phyloP scores from a whole-genome alignment of 2,888 invertebrate genomes.

The Hipparchia semele region DNA sequence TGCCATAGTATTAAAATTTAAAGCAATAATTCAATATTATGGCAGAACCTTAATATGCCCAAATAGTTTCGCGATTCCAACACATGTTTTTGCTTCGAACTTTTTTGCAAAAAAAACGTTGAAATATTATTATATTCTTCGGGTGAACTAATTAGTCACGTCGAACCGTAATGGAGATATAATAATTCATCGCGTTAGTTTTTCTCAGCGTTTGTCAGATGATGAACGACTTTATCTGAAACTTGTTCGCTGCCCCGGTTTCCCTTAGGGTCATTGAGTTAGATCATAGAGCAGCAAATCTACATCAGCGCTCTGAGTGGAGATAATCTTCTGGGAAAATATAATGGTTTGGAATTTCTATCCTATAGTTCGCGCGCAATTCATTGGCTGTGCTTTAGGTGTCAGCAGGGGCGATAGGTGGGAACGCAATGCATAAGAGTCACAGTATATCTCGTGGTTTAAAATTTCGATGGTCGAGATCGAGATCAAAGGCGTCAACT shows the following conservation, averaged over 20 bases:
- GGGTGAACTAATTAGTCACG: conserved; percentile 71
- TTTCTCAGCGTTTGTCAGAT: conserved; percentile 38
- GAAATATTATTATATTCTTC: conserved; percentile 56
- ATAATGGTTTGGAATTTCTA: no score
- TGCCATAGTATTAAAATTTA: no score
- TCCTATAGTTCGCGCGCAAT: no score
- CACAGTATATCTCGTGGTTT: no score
- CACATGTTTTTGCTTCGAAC: conserved; percentile 46
- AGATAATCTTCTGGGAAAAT: no score
- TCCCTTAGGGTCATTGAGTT: conserved; percentile 8
- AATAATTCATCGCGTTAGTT: conserved; percentile 59
- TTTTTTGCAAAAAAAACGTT: conserved; percentile 47
- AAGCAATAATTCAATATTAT: conserved; percentile 7
- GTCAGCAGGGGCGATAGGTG: no score
- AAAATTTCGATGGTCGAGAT: no score
- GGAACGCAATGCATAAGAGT: no score
- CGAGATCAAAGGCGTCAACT: no score
- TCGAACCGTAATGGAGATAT: conserved; percentile 65
- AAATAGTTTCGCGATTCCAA: conserved; percentile 34
- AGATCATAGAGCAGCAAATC: neutral
- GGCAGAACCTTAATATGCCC: conserved; percentile 33
- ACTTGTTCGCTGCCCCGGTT: conserved; percentile 24
- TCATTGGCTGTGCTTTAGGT: no score
- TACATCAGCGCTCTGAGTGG: neutral
- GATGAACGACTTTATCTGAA: conserved; percentile 36